These are phyloP conservation scores for Creontiades dilutus DNA, from an alignment of 2,888 invertebrate genomes.

Conservation along the genomic window DNA sequence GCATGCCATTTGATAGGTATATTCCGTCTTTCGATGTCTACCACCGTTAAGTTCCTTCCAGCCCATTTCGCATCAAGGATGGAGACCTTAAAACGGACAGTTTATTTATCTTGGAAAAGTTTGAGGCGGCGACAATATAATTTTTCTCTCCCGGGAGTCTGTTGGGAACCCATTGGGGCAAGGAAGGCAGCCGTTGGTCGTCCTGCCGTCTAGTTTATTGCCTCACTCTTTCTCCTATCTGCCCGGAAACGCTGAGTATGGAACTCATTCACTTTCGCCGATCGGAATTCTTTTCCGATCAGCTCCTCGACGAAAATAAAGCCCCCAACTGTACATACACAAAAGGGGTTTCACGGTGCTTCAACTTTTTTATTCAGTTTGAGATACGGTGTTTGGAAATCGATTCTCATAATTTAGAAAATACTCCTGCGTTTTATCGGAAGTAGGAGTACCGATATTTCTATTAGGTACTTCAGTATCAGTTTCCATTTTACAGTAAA, in stretches of 20 bases:
- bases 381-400: not conserved
- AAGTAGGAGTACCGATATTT: too few relatives aligned
- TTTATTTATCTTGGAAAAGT: not conserved
- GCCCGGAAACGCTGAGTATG: not conserved
- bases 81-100: not conserved
- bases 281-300: not conserved
- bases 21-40: too few relatives aligned
- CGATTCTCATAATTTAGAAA: not conserved
- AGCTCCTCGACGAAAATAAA: not conserved
- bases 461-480: too few relatives aligned
- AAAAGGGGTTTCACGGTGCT: not conserved
- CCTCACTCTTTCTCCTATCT: not conserved
- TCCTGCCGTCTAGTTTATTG: not conserved
- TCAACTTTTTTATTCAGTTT: not conserved
- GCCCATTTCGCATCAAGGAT: not conserved
- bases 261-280: not conserved
- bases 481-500: too few relatives aligned
- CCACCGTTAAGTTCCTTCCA: too few relatives aligned
- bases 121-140: not conserved
- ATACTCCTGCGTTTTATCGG: not conserved
- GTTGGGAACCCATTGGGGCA: not conserved
- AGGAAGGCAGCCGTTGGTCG: not conserved
- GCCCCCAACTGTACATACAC: not conserved
- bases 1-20: too few relatives aligned
- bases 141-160: not conserved